phyloP scores from a whole-genome alignment of 2,113 vertebrate species.

The Calcarius ornatus region DNA sequence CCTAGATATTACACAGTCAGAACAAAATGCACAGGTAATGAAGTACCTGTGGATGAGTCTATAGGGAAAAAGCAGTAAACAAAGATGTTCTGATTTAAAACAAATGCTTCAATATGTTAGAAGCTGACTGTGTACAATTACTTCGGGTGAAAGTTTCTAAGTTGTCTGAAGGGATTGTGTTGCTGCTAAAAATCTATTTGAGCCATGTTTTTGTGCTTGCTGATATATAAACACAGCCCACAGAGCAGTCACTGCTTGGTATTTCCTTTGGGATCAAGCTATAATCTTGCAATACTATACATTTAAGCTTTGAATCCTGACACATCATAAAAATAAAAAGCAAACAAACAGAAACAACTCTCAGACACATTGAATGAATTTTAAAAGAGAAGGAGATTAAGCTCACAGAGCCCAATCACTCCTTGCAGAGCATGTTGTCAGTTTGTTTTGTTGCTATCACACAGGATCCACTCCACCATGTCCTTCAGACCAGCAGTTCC shows the following conservation, averaged over 20 bases:
- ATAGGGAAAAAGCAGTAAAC: background rate
- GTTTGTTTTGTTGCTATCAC: background rate
- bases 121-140: background rate
- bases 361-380: background rate
- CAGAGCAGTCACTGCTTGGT: background rate
- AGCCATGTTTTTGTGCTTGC: background rate
- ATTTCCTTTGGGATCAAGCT: slow-evolving; percentile 1
- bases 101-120: background rate
- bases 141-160: background rate
- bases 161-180: background rate
- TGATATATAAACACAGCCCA: background rate
- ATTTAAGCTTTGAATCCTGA: background rate
- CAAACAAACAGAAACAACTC: background rate
- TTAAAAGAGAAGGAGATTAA: background rate
- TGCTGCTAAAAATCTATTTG: background rate
- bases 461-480: background rate
- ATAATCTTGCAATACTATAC: background rate
- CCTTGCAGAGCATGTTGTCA: background rate
- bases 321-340: background rate
- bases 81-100: background rate
- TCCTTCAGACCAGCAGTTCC: background rate
- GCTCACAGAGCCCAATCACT: background rate
- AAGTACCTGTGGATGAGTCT: background rate
- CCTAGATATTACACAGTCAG: background rate
- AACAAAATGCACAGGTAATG: background rate